Evolutionary conservation across 2,113 vertebrate genomes (phyloP), one percentile per base, ranked within the genome.

Genomic region (Myiopsitta monachus): DNA sequence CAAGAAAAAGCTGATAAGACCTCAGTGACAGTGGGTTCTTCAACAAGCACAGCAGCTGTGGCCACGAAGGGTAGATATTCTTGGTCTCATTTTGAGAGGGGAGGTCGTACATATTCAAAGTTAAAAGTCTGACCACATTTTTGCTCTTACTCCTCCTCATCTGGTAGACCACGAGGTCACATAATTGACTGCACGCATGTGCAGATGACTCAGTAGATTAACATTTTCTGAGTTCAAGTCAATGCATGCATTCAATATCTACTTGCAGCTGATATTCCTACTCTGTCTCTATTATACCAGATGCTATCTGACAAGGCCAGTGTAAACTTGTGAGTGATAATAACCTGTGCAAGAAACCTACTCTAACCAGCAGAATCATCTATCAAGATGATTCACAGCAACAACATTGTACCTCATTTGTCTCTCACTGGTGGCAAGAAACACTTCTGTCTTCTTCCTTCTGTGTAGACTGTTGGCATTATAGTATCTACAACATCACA

Each of bases 351-450:
- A 90, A 88, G 76, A 80, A 87, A 83, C 64, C 73, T 66, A 30
- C 62, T 76, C 14, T 41, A 88, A 75, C 49, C 27, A 63, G 36
- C 30, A 83, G 76, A 77, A 63, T 81, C 7, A 3, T 87, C 86
- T 62, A 86, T 84, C 83, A 92, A 64, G 55, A 84, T 61, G 64
- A 96, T 72, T 89, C 77, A 85, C 51, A 74, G 54, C 44, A 87
- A 47, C 70, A 90, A 16, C 80, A 55, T 33, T 22, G 10, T 39
- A 72, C 5, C 9, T 90, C 76, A 31, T 76, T 64, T 82, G 38
- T 85, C 67, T 84, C 66, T 57, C 64, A 66, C 62, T 62, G 36
- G 36, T 73, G 66, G 66, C 74, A 82, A 72, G 52, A 82, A 91
- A 67, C 33, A 68, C 33, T 28, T 31, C 14, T 61, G 18, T 85